These are phyloP conservation scores for Lophotriccus pileatus DNA, from an alignment of 2,797 vertebrate genomes.

Conservation along the genomic window DNA sequence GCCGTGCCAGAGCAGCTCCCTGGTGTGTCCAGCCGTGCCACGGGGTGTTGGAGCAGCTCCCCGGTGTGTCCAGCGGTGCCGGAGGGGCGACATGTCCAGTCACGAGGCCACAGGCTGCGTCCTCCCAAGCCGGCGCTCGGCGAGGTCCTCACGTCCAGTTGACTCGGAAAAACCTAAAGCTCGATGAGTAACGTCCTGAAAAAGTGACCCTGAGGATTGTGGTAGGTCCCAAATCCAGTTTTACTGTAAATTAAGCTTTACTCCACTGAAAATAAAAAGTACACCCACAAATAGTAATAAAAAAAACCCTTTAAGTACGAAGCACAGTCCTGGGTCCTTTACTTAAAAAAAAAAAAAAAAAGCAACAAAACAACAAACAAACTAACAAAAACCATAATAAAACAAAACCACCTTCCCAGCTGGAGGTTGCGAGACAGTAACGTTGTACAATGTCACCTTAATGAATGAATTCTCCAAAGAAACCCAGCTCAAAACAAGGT, in stretches of 20 bases:
- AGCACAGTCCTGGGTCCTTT: constrained; percentile 60
- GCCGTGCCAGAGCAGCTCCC: neutral
- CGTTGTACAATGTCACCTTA: neutral
- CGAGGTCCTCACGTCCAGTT: constrained; percentile 68
- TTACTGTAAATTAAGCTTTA: constrained; percentile 55
- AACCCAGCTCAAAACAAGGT: constrained; percentile 43
- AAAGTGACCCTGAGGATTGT: constrained; percentile 70
- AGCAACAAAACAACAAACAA: neutral
- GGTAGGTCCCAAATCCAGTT: constrained; percentile 75
- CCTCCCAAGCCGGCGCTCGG: neutral
- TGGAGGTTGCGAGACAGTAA: neutral
- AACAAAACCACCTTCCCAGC: neutral
- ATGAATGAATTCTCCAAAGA: constrained; percentile 3
- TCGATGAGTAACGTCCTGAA: constrained; percentile 61
- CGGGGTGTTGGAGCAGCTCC: neutral
- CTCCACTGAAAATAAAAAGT: constrained; percentile 50
- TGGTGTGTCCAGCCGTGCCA: neutral
- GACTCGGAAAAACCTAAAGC: constrained; percentile 46
- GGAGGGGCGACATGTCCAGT: constrained; percentile 38
- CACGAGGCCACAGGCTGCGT: neutral
- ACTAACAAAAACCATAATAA: neutral
- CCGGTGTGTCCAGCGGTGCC: neutral
- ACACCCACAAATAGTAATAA: constrained; percentile 24
- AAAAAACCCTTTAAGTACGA: neutral
- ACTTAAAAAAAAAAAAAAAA: neutral